Percentiles rank a stretch among this genome's conserved stretches.
These are phyloP conservation scores for Cathartes aura DNA, from an alignment of 2,113 vertebrate species.

Conservation along the genomic window DNA sequence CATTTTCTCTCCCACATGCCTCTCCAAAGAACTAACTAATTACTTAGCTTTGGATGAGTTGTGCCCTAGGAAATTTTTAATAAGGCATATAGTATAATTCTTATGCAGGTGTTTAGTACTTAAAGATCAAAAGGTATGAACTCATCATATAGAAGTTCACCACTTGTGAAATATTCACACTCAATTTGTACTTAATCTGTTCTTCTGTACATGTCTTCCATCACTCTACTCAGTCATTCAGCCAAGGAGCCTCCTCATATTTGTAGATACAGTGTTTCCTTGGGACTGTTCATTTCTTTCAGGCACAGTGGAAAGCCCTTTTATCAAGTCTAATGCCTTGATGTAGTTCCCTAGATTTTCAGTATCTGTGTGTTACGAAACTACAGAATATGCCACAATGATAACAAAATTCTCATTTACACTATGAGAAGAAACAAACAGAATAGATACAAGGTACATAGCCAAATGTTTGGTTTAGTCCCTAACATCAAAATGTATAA, in stretches of 20 bases:
- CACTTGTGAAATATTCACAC: neutral
- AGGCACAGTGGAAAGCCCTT: neutral
- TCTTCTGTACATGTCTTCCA: neutral
- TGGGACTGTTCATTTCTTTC: neutral
- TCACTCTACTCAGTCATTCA: neutral
- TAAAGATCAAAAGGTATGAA: neutral
- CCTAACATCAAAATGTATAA: fast-evolving
- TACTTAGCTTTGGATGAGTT: neutral
- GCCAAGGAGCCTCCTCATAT: neutral
- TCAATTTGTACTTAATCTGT: neutral
- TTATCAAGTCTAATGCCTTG: neutral
- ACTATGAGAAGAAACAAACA: neutral
- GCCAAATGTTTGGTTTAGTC: neutral
- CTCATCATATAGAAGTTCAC: neutral
- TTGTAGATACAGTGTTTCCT: neutral
- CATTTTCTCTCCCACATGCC: neutral
- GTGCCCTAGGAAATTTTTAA: neutral
- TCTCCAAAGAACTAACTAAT: neutral
- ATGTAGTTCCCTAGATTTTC: neutral
- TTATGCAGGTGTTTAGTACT: neutral
- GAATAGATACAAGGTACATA: neutral
- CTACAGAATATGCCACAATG: neutral
- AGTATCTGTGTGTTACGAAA: neutral
- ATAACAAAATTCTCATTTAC: neutral
- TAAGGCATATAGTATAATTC: neutral